A percentile compares a stretch with the other conserved stretches of the same genome.
phyloP scores from a whole-genome alignment of 2,113 vertebrate species.

The Tragulus kanchil region DNA sequence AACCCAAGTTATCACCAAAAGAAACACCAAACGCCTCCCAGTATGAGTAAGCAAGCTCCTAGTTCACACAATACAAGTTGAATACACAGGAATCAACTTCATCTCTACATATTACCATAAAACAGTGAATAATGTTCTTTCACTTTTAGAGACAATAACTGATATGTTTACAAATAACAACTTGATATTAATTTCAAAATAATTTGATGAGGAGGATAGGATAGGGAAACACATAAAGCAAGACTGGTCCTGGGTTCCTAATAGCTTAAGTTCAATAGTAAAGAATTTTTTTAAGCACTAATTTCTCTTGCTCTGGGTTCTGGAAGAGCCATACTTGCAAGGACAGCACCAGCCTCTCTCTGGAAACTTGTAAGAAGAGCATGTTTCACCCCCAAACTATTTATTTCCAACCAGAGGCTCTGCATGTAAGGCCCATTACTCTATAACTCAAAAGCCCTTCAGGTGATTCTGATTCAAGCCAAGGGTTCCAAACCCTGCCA shows the following conservation, averaged over 20 bases:
- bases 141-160: not conserved
- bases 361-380: not conserved
- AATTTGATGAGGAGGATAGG: not conserved
- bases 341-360: not conserved
- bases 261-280: not conserved
- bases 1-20: not conserved
- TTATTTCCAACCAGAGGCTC: not conserved
- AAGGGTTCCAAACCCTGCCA: not conserved
- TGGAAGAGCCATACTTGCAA: not conserved
- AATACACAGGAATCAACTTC: not conserved
- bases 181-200: not conserved
- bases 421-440: accelerated
- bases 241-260: not conserved
- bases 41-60: not conserved
- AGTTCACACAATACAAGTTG: not conserved
- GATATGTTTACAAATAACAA: not conserved
- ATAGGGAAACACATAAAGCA: not conserved
- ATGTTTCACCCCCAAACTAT: not conserved
- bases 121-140: not conserved
- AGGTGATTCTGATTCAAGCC: not conserved
- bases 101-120: not conserved
- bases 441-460: not conserved
- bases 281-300: not conserved
- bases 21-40: not conserved
- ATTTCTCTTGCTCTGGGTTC: not conserved